Evolutionary conservation across 2,113 vertebrate species (phyloP), one percentile per base, ranked within the genome.

Genomic region (Chaenocephalus aceratus): DNA sequence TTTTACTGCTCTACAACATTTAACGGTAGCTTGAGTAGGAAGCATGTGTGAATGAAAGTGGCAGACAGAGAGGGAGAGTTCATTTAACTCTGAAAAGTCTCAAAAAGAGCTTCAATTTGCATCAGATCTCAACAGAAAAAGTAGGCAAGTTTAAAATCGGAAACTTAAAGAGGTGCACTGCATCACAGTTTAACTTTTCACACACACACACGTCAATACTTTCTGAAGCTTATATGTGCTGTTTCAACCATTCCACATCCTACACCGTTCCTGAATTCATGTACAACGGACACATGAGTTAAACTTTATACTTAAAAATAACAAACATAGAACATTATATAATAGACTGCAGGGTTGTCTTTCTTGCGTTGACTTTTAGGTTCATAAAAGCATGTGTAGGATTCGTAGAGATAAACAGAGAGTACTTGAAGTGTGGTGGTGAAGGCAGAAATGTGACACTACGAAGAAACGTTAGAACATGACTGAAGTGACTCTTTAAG

Each of bases 1-100:
- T 92, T 93, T 91, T 58, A 85, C 72, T 76, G 89, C 78, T 89
- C 72, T 41, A 84, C 61, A 77, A 85, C 86, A 21, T 67, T 72
- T 57, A 72, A 87, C 4, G 18, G 72, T 67, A 74, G 57, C 86
- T n/a, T 49, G 53, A 5, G 48, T 26, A 46, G 53, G n/a, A 72
- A 6, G 3, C 9, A 9, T 54, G 77, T 48, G 57, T 23, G 53
- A 36, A 2, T 34, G 48, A 30, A 58, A 49, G 23, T 52, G 61
- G 36, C 36, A 41, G 36, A 41, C 36, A 58, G 44, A 57, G 67
- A 52, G 13, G 61, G 53, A 15, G 15, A 58, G 30, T 10, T 74
- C 5, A 72, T 81, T 26, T 15, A 48, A 70, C 60, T 51, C 41
- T 53, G 8, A 64, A 26, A 14, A 16, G 2, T 8, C 12, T 73